These are phyloP conservation scores for Tinea pellionella DNA, from an alignment of 2,888 invertebrate genomes.

Conservation along the genomic window DNA sequence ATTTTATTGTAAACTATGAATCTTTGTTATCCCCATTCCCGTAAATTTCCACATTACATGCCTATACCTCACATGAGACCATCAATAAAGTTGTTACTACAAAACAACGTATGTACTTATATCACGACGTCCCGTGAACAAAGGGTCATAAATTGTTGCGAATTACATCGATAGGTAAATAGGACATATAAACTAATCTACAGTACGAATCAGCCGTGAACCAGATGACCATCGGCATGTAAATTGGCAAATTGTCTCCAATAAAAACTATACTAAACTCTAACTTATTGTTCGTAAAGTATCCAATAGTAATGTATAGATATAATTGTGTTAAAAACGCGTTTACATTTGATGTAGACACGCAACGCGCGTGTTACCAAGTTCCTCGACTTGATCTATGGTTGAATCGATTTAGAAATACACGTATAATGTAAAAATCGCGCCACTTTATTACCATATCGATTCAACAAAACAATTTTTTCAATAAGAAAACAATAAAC, in stretches of 20 bases:
- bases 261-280: not conserved
- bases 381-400: not conserved
- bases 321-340: not conserved
- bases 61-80: not conserved
- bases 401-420: not conserved
- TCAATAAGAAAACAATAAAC: too few species aligned
- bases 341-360: not conserved
- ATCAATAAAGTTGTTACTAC: slow-evolving; percentile 2
- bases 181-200: slow-evolving; percentile 1
- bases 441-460: not conserved
- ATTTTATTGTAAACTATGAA: not conserved
- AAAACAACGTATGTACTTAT: not conserved
- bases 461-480: not conserved
- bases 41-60: not conserved
- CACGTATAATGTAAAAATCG: not conserved
- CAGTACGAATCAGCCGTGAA: slow-evolving; percentile 3
- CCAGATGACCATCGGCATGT: slow-evolving; percentile 9
- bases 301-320: too few species aligned
- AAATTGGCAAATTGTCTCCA: not conserved
- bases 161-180: slow-evolving; percentile 7
- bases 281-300: not conserved
- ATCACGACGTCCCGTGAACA: not conserved
- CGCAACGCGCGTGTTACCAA: slow-evolving; percentile 4
- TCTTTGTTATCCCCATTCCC: not conserved
- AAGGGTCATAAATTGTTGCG: slow-evolving; percentile 1